Base-by-base conservation (phyloP, 1,140 invertebrate genomes). In the Orchestia grillus region DNA sequence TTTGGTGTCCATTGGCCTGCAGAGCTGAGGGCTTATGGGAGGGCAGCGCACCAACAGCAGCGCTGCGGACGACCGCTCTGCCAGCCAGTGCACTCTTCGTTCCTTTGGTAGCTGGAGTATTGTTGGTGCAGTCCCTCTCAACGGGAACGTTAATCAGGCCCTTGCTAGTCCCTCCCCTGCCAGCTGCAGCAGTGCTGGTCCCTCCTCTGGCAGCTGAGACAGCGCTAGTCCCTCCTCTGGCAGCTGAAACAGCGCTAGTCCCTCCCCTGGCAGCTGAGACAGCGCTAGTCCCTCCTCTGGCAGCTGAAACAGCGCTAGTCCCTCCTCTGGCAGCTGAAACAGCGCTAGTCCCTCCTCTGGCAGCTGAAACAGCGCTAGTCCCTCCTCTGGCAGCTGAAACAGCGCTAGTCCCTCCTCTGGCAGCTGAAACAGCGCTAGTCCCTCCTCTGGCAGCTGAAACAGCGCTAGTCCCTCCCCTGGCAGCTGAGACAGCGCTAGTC, bases 321-420 rank as follows among this genome's bases (percentile, higher is more conserved):
- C 44, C 92, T 44, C 92, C 92, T 94, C 92, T 94, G 36, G 44
- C 92, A 94, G 92, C 43, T 44, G 44, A 4, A 45, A 8, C 44
- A 40, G 6, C 47, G 43, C 0, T 47, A n/a, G 92, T 40, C 0
- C 44, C 92, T 44, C 92, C 92, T 94, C 92, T 94, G 0, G 44
- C 92, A 94, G 92, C 92, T 44, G 92, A 11, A 94, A 44, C 8
- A 36, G 11, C 36, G 28, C 4, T 47, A 47, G 43, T n/a, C 0
- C 44, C 92, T 44, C 92, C 92, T 94, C 92, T 94, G 36, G 44
- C 92, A 94, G 92, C 92, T 44, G 44, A 4, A 94, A 40, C 44
- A 47, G 28, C 15, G 41, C 0, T 40, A 45, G 92, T 40, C 3
- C 44, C 92, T 44, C 92, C 92, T 94, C 44, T 94, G 16, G 44